phyloP scores from a whole-genome alignment of 2,113 vertebrate genomes.

The Xenopus borealis region DNA sequence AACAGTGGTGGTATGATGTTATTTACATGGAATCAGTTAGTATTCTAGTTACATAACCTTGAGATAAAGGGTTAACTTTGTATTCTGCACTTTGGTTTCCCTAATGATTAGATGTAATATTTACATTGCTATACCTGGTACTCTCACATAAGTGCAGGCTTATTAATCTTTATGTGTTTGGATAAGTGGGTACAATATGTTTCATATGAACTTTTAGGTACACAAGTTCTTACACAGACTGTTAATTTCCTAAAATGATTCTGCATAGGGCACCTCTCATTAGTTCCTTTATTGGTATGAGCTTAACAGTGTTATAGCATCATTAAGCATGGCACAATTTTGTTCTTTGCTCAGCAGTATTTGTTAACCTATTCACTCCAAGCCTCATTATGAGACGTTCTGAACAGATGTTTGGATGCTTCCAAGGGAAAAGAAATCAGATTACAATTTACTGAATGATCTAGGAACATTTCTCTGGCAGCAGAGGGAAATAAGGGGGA shows the following conservation, averaged over 20 bases:
- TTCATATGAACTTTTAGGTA: slow-evolving; percentile 35
- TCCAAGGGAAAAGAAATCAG: slow-evolving; percentile 52
- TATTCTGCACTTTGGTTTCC: too few species aligned
- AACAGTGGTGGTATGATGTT: too few species aligned
- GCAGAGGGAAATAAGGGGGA: background rate
- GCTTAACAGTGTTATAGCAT: slow-evolving; percentile 56
- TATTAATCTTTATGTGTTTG: too few species aligned
- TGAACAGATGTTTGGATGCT: slow-evolving; percentile 50
- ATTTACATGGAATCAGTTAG: too few species aligned
- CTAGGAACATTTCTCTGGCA: background rate
- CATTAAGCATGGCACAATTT: slow-evolving; percentile 56
- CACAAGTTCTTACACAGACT: slow-evolving; percentile 31
- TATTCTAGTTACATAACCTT: too few species aligned
- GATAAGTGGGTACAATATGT: slow-evolving; percentile 15
- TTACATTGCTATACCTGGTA: too few species aligned
- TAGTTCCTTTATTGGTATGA: slow-evolving; percentile 58
- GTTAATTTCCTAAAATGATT: slow-evolving; percentile 52
- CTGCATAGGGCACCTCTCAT: slow-evolving; percentile 54
- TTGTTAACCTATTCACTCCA: slow-evolving; percentile 53
- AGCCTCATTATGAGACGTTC: slow-evolving; percentile 48
- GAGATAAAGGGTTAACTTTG: too few species aligned
- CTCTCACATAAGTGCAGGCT: too few species aligned
- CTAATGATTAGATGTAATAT: too few species aligned
- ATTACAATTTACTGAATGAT: slow-evolving; percentile 36
- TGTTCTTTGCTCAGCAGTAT: slow-evolving; percentile 55